These are phyloP conservation scores for Episyrphus balteatus DNA, from an alignment of 1,140 invertebrate species.

Conservation along the genomic window DNA sequence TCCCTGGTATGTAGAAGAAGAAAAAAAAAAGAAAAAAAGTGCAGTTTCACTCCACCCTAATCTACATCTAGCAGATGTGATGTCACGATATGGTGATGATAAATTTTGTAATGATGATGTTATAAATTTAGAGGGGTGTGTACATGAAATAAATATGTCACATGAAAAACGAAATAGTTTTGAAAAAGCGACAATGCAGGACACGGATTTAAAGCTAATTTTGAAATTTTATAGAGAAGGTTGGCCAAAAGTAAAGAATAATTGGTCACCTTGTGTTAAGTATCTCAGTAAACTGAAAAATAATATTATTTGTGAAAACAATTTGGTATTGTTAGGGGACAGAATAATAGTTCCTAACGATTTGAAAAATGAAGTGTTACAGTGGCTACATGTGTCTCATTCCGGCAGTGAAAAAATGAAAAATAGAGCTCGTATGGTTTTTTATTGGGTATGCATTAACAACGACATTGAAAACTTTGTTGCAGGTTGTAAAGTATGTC, in stretches of 20 bases:
- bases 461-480: slow-evolving; percentile 34
- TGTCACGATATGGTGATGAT: too few species aligned
- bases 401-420: slow-evolving; percentile 35
- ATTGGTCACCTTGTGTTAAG: too few species aligned
- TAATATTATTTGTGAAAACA: slow-evolving; percentile 16
- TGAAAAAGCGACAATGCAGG: slow-evolving; percentile 36
- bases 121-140: background rate
- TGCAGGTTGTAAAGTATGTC: slow-evolving; percentile 28
- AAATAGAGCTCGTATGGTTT: slow-evolving; percentile 34
- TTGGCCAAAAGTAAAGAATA: slow-evolving; percentile 12
- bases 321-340: slow-evolving; percentile 9
- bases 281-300: slow-evolving; percentile 7
- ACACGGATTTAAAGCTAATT: slow-evolving; percentile 31
- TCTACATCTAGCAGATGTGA: too few species aligned
- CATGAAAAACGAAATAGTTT: slow-evolving; percentile 19
- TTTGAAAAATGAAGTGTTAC: background rate
- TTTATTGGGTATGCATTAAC: too few species aligned
- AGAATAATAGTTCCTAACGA: background rate
- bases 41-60: too few species aligned
- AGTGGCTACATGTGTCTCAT: background rate
- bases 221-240: slow-evolving; percentile 14
- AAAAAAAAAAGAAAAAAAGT: too few species aligned
- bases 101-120: too few species aligned
- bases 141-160: slow-evolving; percentile 12
- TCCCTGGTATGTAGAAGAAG: too few species aligned